Evolutionary conservation across 2,888 invertebrate genomes (phyloP).

Genomic region (Byasa hedistus): DNA sequence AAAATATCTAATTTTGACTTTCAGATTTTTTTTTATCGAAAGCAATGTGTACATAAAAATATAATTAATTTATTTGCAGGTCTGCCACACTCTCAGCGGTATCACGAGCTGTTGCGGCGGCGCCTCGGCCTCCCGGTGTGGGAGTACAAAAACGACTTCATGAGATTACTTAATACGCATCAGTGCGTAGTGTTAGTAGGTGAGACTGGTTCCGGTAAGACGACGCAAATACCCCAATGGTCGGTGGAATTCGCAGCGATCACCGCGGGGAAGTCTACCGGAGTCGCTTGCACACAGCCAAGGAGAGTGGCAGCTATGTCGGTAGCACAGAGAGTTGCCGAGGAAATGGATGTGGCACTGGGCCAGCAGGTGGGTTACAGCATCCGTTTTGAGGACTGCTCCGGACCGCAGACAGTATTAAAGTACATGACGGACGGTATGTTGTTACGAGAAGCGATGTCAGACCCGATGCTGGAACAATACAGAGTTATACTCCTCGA

Average conservation of each 20-base stretch:
- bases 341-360: slow-evolving; percentile 98
- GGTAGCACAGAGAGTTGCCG: slow-evolving; percentile 98
- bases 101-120: slow-evolving; percentile 93
- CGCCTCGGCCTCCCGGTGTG: slow-evolving; percentile 97
- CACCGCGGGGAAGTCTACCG: slow-evolving; percentile 61
- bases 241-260: slow-evolving; percentile 69
- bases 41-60: neutral
- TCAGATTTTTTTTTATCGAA: too few relatives aligned
- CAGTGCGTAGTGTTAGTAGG: slow-evolving; percentile 98
- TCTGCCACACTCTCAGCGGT: slow-evolving; percentile 91
- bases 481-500: slow-evolving; percentile 98
- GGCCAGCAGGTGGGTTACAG: slow-evolving; percentile 82
- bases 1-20: too few relatives aligned
- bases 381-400: slow-evolving; percentile 99
- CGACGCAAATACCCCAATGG: slow-evolving; percentile 97
- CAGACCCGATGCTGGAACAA: slow-evolving; percentile 97
- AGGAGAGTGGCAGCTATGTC: slow-evolving; percentile 99
- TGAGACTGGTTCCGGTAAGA: slow-evolving; percentile 99
- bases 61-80: slow-evolving; percentile 54
- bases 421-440: slow-evolving; percentile 99
- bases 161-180: slow-evolving; percentile 94
- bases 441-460: slow-evolving; percentile 99
- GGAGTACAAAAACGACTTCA: slow-evolving; percentile 98
- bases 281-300: slow-evolving; percentile 97
- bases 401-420: slow-evolving; percentile 94